Base-by-base conservation (phyloP, 2,888 invertebrate species). In the Macrophya alboannulata region DNA sequence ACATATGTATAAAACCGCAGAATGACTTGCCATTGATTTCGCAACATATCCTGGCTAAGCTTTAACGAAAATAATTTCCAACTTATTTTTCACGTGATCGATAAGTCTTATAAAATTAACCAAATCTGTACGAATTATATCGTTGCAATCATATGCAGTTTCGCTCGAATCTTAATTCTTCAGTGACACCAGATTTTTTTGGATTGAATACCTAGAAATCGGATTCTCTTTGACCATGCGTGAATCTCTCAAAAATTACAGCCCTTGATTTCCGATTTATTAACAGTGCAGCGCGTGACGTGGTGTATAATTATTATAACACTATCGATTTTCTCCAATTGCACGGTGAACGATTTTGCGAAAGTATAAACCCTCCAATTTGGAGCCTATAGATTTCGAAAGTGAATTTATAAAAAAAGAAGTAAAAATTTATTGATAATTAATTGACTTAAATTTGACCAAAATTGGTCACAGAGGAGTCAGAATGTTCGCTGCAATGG, bases 401-500 rank as follows among this genome's bases (percentile, higher is more conserved):
- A 45, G 43, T 74, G 21, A 2, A 45, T 74, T 21, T 15, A 43
- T 72, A 74, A 21, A 8, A 21, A 8, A 71, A 1, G 8, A 40
- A 43, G 21, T 45, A 77, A 6, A 31, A 77, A 77, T 31, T 55
- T 17, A 10, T 21, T 9, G 37, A 55, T n/a, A 55, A 55, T 74
- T 15, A 37, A 37, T 68, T n/a, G 72, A 43, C 9, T 45, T 10
- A 45, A 74, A 74, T 74, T 45, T 25, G 21, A 43, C 25, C 72
- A 74, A 4, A 31, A 77, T 77, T 37, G 86, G 48, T 68, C 77
- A 51, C 5, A 59, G 65, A 62, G 65, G 62, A 40, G 83, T 86
- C 87, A 81, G 81, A 89, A 93, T 93, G 93, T 93, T 93, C 86
- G 93, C 92, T 86, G 92, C 93, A 45, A 94, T 93, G 93, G 93